These are phyloP conservation scores for Tridacna gigas DNA, from an alignment of 2,888 invertebrate species.

Conservation along the genomic window DNA sequence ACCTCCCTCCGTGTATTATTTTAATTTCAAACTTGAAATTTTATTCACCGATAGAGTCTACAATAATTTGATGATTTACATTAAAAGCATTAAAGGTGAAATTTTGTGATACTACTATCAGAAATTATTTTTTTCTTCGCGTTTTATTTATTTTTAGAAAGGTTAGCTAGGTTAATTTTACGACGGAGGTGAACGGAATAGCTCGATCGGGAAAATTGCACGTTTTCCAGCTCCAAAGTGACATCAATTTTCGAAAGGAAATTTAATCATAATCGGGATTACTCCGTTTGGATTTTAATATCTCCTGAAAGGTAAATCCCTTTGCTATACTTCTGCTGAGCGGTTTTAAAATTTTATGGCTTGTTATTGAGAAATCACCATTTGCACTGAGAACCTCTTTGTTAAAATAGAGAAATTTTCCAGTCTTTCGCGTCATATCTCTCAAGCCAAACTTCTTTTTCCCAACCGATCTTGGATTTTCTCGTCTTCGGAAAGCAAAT, in stretches of 20 bases:
- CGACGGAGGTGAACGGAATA: slow-evolving; percentile 65
- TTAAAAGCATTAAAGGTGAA: not conserved
- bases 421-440: not conserved
- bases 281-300: slow-evolving; percentile 48
- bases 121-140: not conserved
- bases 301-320: slow-evolving; percentile 56
- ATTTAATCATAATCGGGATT: slow-evolving; percentile 30
- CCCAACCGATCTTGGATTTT: not conserved
- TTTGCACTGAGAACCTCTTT: slow-evolving; percentile 61
- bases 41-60: not conserved
- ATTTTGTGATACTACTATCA: not conserved
- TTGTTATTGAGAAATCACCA: slow-evolving; percentile 39
- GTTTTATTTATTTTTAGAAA: slow-evolving; percentile 6
- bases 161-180: not conserved
- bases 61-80: not conserved
- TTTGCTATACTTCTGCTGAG: slow-evolving; percentile 48
- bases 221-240: slow-evolving; percentile 64
- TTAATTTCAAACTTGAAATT: slow-evolving; percentile 38
- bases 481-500: not conserved
- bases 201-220: slow-evolving; percentile 67
- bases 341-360: not conserved
- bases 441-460: not conserved
- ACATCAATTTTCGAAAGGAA: slow-evolving; percentile 44
- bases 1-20: slow-evolving; percentile 39
- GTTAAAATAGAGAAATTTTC: slow-evolving; percentile 51